Evolutionary conservation across 2,888 invertebrate species (phyloP), one percentile per base, ranked within the genome.

Genomic region (Andrena fulva): DNA sequence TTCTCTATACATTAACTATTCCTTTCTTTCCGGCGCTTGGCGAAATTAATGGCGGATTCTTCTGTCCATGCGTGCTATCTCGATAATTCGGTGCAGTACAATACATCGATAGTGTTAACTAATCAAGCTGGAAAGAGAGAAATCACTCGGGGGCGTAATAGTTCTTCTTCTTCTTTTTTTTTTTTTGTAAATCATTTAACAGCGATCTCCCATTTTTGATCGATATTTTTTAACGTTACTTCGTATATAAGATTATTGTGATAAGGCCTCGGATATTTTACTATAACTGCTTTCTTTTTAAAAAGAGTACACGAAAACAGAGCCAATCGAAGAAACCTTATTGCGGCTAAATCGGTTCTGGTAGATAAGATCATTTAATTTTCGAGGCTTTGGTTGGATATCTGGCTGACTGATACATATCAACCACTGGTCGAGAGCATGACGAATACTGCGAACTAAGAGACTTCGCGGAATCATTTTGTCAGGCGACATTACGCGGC

Each of bases 201-300:
- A 81, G 81, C 71, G 70, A 83, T 85, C 78, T 86, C 42, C 12
- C 85, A 20, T 80, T 85, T 82, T 90, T 82, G 62, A 63, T 79
- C 71, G 67, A 54, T 72, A 78, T 48, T 50, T 50, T 85, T 87
- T 84, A 88, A 89, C 89, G 89, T 91, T 91, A 90, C 87, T 92
- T 88, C 86, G 86, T 87, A 90, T 91, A 90, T 89, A 91, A 91
- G 90, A 91, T 90, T 89, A 92, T 88, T 92, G 91, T 90, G 91
- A 90, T 93, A 93, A 93, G 92, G 92, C 92, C 92, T 92, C 92
- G 88, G 92, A 91, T 87, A 90, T 92, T 93, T 92, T 90, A 90
- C 90, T 92, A 92, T 89, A 84, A 77, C 82, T 74, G 77, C 78
- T 77, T 75, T 35, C n/a, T 77, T 76, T 75, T 48, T 50, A 60